These are phyloP conservation scores for Drosophila equinoxialis DNA, from an alignment of 1,140 invertebrate species.

Conservation along the genomic window DNA sequence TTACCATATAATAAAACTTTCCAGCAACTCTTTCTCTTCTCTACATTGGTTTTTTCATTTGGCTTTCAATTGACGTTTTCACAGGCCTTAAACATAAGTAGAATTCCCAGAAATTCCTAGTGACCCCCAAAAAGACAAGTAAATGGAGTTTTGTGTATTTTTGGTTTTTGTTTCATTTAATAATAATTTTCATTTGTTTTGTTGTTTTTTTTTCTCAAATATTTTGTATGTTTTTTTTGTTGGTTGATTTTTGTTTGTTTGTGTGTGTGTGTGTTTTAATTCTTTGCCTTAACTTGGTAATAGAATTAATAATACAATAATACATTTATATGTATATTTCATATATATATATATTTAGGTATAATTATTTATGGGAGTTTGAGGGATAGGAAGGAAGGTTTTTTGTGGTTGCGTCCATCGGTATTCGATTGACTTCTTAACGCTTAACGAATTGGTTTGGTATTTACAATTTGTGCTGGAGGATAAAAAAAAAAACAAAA, in stretches of 20 bases:
- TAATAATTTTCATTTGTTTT: constrained; percentile 10
- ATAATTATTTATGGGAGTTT: constrained; percentile 29
- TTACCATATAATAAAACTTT: no score
- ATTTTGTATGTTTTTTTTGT: constrained; percentile 54
- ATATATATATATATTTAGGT: not conserved
- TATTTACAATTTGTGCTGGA: constrained; percentile 73
- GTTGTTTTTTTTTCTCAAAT: constrained; percentile 38
- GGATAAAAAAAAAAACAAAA: constrained; percentile 60
- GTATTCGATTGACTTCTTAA: constrained; percentile 12
- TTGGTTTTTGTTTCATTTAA: constrained; percentile 16
- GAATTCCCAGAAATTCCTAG: not conserved
- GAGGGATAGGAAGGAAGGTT: not conserved
- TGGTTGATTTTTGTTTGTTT: constrained; percentile 29
- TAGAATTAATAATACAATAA: constrained; percentile 80
- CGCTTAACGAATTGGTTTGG: constrained; percentile 59
- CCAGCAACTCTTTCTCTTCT: no score
- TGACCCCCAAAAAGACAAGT: not conserved
- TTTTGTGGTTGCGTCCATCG: not conserved
- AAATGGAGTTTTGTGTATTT: constrained; percentile 10
- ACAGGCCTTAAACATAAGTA: not conserved
- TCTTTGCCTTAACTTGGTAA: constrained; percentile 64
- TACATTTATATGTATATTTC: constrained; percentile 61
- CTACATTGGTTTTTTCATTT: not conserved
- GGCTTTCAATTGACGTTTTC: not conserved
- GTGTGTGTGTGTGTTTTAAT: constrained; percentile 33